These are phyloP conservation scores for Zaprionus inermis DNA, from an alignment of 1,140 invertebrate species.

Conservation along the genomic window DNA sequence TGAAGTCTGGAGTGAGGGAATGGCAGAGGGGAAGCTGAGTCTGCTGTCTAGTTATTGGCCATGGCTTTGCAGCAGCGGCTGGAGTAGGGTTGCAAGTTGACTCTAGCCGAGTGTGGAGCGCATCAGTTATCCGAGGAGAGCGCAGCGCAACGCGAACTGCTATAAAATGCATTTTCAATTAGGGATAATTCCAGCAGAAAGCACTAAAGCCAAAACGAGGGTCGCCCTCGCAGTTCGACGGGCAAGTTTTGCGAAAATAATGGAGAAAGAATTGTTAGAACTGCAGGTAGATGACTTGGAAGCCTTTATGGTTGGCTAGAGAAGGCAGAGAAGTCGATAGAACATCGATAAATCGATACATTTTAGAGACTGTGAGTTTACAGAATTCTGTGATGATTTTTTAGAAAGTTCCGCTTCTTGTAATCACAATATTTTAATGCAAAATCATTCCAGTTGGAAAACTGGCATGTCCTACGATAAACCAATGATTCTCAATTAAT, in stretches of 20 bases:
- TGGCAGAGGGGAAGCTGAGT: not conserved
- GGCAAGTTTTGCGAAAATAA: not conserved
- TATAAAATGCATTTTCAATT: slow-evolving; percentile 80
- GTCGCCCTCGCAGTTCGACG: not conserved
- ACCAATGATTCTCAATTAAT: too few relatives aligned
- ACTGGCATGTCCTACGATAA: too few relatives aligned
- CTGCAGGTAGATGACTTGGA: not conserved
- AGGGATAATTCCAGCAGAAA: slow-evolving; percentile 68
- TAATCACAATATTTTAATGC: too few relatives aligned
- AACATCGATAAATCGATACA: not conserved
- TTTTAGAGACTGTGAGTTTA: too few relatives aligned
- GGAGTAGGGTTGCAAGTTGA: not conserved
- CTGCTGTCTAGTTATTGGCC: slow-evolving; percentile 61
- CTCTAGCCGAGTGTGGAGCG: slow-evolving; percentile 5
- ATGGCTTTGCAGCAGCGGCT: slow-evolving; percentile 53
- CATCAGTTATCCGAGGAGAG: slow-evolving; percentile 39
- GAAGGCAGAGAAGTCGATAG: not conserved
- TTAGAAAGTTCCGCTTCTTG: too few relatives aligned
- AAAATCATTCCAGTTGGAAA: too few relatives aligned
- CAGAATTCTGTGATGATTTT: too few relatives aligned
- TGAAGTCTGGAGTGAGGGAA: not conserved
- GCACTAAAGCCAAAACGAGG: slow-evolving; percentile 19
- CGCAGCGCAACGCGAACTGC: slow-evolving; percentile 34
- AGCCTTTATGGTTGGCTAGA: not conserved
- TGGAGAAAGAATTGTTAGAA: not conserved